phyloP scores from a whole-genome alignment of 2,888 invertebrate species.

The Phortica magna region DNA sequence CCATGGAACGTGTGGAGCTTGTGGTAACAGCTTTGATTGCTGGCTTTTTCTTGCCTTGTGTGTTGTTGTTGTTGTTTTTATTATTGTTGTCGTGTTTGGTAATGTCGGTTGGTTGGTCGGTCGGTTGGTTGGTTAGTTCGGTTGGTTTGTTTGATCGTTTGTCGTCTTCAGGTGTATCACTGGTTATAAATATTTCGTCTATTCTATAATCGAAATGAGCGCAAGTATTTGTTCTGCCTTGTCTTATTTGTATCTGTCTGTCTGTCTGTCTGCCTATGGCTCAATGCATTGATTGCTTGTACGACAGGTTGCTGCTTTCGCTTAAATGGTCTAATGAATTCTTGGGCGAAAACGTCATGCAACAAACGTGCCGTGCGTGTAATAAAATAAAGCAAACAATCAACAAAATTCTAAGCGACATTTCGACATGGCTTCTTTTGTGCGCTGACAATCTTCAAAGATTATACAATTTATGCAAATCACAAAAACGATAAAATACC shows the following conservation, averaged over 20 bases:
- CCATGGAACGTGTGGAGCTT: background rate
- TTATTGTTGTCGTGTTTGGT: background rate
- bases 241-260: no score
- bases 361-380: background rate
- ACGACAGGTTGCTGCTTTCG: no score
- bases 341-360: background rate
- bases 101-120: background rate
- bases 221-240: no score
- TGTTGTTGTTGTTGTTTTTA: slow-evolving; percentile 37
- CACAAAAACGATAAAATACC: slow-evolving; percentile 41
- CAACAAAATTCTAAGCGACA: slow-evolving; percentile 4
- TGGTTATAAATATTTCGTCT: no score
- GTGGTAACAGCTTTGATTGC: slow-evolving; percentile 34
- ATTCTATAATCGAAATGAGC: no score
- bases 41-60: background rate
- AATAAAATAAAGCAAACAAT: background rate
- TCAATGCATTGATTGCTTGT: background rate
- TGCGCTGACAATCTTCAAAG: background rate
- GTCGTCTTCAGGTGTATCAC: background rate
- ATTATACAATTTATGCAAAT: slow-evolving; percentile 70
- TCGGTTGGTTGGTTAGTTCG: background rate
- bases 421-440: background rate
- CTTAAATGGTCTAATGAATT: background rate
- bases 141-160: background rate
- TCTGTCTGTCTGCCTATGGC: background rate